Conservation (phyloP, 1,140 invertebrate species). For the Venustaconcha ellipsiformis region DNA sequence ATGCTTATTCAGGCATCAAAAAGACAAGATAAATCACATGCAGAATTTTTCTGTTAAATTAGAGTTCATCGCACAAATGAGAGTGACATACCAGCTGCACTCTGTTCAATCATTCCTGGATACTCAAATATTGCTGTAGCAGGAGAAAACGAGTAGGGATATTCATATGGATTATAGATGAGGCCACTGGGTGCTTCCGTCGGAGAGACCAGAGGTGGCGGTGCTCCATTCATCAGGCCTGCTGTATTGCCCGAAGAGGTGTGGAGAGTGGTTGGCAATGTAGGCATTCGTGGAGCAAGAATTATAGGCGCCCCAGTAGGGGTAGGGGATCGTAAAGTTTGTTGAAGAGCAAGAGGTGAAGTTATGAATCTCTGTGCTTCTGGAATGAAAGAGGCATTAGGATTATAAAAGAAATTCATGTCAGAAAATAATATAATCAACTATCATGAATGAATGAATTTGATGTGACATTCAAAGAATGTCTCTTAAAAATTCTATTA, state of each 20-base stretch:
- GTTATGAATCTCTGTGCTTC: conserved; percentile 53
- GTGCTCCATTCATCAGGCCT: conserved; percentile 52
- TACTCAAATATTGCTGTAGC: conserved; percentile 59
- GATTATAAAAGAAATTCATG: too few species aligned
- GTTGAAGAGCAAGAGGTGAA: conserved; percentile 47
- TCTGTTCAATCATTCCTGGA: conserved; percentile 51
- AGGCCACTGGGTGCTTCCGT: conserved; percentile 46
- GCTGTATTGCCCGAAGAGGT: conserved; percentile 29
- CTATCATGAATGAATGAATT: too few species aligned
- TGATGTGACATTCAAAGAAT: too few species aligned
- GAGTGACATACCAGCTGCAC: conserved; percentile 59
- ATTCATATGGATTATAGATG: conserved; percentile 57
- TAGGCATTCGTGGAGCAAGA: conserved; percentile 53
- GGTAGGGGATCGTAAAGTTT: conserved; percentile 43
- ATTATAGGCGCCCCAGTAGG: conserved; percentile 56
- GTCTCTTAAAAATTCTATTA: too few species aligned
- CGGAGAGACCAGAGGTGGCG: conserved; percentile 59
- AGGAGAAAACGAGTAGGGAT: conserved; percentile 45
- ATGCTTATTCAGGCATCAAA: background rate
- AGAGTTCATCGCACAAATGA: conserved; percentile 38
- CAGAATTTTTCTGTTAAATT: conserved; percentile 1
- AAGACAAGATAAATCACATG: conserved; percentile 5
- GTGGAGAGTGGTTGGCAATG: conserved; percentile 10
- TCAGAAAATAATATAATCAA: too few species aligned
- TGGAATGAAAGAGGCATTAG: conserved; percentile 27